A percentile compares a stretch with the other conserved stretches of the same genome.
Conservation (phyloP, 2,113 vertebrate species). For the Phyllopteryx taeniolatus region DNA sequence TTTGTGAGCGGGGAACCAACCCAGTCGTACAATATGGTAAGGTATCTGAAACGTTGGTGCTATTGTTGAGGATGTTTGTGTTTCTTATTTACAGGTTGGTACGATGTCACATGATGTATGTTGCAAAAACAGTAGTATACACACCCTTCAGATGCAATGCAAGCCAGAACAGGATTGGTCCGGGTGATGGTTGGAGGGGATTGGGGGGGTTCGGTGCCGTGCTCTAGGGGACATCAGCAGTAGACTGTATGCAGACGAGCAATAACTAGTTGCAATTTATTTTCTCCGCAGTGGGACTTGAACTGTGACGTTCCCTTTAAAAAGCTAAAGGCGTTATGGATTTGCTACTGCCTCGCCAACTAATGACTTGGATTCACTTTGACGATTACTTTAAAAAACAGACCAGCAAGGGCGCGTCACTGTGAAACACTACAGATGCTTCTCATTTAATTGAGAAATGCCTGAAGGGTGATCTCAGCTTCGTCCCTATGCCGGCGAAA, state of each 20-base stretch:
- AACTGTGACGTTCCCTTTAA: background rate
- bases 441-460: background rate
- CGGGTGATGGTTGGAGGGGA: background rate
- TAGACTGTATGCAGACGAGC: background rate
- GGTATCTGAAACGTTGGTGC: background rate
- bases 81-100: background rate
- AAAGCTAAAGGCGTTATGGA: background rate
- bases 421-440: background rate
- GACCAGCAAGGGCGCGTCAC: background rate
- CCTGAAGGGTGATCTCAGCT: background rate
- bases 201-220: background rate
- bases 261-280: background rate
- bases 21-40: background rate
- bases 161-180: background rate
- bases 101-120: background rate
- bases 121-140: background rate
- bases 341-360: background rate
- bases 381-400: background rate
- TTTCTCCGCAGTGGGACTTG: background rate
- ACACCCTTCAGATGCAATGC: background rate
- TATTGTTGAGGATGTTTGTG: background rate
- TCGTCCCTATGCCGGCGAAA: background rate
- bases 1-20: background rate
- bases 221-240: background rate
- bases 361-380: background rate